Base-by-base conservation (phyloP, 2,888 invertebrate species). In the Hemicrepidius hirtus region DNA sequence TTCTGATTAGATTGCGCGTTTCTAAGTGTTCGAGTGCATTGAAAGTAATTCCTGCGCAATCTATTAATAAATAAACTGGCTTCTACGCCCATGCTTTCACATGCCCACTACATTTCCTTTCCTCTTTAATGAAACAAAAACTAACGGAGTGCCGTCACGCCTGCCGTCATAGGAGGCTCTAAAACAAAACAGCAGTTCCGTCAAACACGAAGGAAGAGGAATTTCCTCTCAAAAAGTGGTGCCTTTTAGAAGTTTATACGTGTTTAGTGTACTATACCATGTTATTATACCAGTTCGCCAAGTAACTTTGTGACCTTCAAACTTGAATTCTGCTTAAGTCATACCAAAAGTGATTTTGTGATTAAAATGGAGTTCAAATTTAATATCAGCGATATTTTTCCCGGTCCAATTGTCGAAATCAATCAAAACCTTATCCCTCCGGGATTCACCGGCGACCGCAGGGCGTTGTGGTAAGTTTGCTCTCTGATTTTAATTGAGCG, bases 331-430 rank as follows among this genome's bases (percentile, higher is more conserved):
- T 20, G 50, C 24, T 24, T 6, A 63, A 68, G 28, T 40, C 24
- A 32, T 32, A 50, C 41, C 55, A 53, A 32, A 44, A 65, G 67
- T 72, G 71, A 55, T 35, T 49, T 71, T 37, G 62, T 62, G 65
- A 46, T 24, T 37, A 86, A 85, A 84, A 90, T 89, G 87, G 90
- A 90, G 79, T 90, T 90, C 84, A 87, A 88, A 77, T 90, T 90
- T 82, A 86, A 88, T 81, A 84, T 90, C 64, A 87, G 85, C 77
- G 88, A 88, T 59, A 82, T 89, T 50, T 89, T 90, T 81, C 86
- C 86, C 68, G 83, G 87, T 68, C 86, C 88, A 44, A 87, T 90
- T 67, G 87, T 89, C 68, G 88, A 87, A 80, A 85, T 90, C 70
- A 85, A 87, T 69, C 86, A 87, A 21, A 88, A 86, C 79, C 83